phyloP scores from a whole-genome alignment of 2,888 invertebrate genomes.

The Coelopa pilipes region DNA sequence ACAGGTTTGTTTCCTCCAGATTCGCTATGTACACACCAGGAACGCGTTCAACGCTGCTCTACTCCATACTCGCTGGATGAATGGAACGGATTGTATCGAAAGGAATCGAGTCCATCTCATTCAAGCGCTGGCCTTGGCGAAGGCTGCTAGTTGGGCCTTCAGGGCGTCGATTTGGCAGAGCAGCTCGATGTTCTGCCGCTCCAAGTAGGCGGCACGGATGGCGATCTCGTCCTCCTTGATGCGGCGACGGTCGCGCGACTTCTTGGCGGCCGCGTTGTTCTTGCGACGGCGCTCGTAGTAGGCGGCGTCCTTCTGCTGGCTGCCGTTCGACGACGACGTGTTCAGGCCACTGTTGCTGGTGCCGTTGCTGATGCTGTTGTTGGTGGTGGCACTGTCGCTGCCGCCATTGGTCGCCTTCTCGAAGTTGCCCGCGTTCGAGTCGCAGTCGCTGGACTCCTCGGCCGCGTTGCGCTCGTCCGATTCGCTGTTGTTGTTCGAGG shows the following conservation, averaged over 20 bases:
- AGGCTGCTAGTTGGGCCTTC: constrained; percentile 71
- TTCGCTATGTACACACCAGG: constrained; percentile 15
- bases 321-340: constrained; percentile 44
- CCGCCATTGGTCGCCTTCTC: constrained; percentile 43
- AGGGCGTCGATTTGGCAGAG: constrained; percentile 76
- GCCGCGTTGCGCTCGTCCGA: constrained; percentile 61
- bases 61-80: no score
- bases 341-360: constrained; percentile 28
- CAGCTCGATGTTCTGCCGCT: constrained; percentile 86
- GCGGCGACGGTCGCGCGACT: constrained; percentile 89
- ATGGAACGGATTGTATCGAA: no score
- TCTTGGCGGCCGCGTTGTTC: constrained; percentile 95
- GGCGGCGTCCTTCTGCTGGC: constrained; percentile 76
- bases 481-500: constrained; percentile 60
- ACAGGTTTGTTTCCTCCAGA: constrained; percentile 51
- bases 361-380: constrained; percentile 20
- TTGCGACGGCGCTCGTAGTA: constrained; percentile 90
- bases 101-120: no score
- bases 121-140: constrained; percentile 51
- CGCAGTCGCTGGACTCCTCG: constrained; percentile 63
- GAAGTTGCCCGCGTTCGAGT: constrained; percentile 58
- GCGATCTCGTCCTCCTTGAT: constrained; percentile 93
- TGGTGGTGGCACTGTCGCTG: constrained; percentile 25
- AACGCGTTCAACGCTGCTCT: background rate
- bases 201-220: constrained; percentile 85